Conservation (phyloP, 2,797 vertebrate species). For the Remorina albescens region DNA sequence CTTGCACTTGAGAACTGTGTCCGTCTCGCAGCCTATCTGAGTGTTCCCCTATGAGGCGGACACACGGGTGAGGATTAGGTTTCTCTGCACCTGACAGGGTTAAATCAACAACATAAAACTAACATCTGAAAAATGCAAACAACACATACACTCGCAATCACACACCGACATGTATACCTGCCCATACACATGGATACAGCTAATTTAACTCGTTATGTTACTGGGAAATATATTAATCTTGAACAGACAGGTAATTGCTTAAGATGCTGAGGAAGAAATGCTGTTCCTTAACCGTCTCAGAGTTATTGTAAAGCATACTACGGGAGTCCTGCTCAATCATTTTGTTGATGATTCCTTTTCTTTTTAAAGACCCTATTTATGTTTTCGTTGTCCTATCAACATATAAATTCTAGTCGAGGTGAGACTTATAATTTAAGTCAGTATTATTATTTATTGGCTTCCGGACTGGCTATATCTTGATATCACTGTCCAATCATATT, state of each 20-base stretch:
- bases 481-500: background rate
- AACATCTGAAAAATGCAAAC: conserved; percentile 52
- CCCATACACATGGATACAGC: background rate
- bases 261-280: conserved; percentile 17
- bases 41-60: conserved; percentile 66
- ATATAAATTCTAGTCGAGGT: background rate
- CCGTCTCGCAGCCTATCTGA: conserved; percentile 37
- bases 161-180: background rate
- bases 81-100: conserved; percentile 63
- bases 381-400: conserved; percentile 4
- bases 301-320: conserved; percentile 16
- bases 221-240: conserved; percentile 6
- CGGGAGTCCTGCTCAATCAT: conserved; percentile 23
- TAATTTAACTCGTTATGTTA: conserved; percentile 15
- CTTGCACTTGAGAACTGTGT: conserved; percentile 17
- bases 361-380: conserved; percentile 13
- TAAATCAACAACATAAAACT: conserved; percentile 60
- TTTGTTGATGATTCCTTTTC: conserved; percentile 20
- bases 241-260: conserved; percentile 15
- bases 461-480: background rate
- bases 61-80: conserved; percentile 58
- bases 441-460: background rate
- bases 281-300: conserved; percentile 24
- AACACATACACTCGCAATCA: conserved; percentile 13
- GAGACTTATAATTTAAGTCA: background rate